Base-by-base conservation (phyloP, 2,113 vertebrate genomes). In the Naja naja region DNA sequence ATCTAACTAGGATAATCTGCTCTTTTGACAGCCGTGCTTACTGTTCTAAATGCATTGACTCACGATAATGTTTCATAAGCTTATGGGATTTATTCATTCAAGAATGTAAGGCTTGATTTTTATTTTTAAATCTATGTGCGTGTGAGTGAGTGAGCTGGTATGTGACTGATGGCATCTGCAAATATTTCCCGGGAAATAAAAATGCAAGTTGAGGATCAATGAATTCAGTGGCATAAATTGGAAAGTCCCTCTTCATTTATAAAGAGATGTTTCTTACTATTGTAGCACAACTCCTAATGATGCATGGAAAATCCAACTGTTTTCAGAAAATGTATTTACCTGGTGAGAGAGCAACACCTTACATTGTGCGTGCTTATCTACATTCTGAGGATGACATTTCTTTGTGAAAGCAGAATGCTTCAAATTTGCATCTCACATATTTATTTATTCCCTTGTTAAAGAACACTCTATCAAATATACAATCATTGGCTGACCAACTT, bases 81-180 rank as follows among this genome's bases (percentile, higher is more conserved):
- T 89, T 92, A 25, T 85, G 39, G 64, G 64, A 92, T 81, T 81
- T 64, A 89, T 92, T 47, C 87, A 89, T 89, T 89, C 91, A 92
- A 81, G 25, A 89, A 92, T 85, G 27, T 55, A 81, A 14, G 47
- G 7, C 20, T 64, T 74, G 23, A 43, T 94, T 58, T 27, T 91
- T 92, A 5, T 74, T 94, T 60, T n/a, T 89, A 53, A 4, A 88
- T 3, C n/a, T 58, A 52, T 85, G 10, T 56, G 14, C 3, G 0
- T 43, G 18, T 81, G 34, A 43, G 74, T 43, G 69, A 20, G 69
- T 3, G 34, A 85, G 52, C 49, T 6, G 39, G 16, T 20, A 23
- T 39, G 55, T 93, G 49, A 9, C 14, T 74, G 49, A 92, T n/a
- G 74, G 87, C 89, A n/a, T 8, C 0, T 90, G 0, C 3, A 90